Evolutionary conservation across 2,113 vertebrate species (phyloP).

Genomic region (Actenoides hombroni): DNA sequence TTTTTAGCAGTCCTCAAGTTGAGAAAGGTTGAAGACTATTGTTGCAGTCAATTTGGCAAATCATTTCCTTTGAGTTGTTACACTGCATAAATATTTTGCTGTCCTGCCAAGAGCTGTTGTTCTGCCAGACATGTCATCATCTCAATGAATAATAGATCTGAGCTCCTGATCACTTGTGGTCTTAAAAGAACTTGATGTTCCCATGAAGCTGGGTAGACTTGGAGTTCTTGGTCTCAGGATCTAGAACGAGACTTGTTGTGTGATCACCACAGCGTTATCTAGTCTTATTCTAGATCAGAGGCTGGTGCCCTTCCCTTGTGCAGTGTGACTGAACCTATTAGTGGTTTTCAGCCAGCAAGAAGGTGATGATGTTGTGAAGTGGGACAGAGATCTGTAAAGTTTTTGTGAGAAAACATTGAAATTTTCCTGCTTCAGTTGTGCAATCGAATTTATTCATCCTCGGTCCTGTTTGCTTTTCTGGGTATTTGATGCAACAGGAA

Average conservation of each 20-base stretch:
- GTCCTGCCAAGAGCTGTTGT: constrained; percentile 58
- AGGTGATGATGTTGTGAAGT: neutral
- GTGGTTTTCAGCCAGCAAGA: neutral
- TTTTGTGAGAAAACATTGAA: neutral
- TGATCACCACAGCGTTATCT: neutral
- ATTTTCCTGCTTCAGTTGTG: neutral
- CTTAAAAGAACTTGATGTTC: neutral
- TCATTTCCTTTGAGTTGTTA: constrained; percentile 36
- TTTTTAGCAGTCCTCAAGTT: constrained; percentile 36
- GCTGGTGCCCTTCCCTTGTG: neutral
- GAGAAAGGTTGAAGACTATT: constrained; percentile 34
- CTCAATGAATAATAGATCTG: constrained; percentile 49
- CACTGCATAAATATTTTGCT: constrained; percentile 46
- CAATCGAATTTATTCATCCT: neutral
- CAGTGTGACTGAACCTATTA: neutral
- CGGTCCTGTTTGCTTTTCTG: rapidly evolving
- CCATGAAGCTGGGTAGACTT: neutral
- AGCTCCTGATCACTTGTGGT: constrained; percentile 25
- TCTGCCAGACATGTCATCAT: constrained; percentile 57
- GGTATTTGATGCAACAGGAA: neutral
- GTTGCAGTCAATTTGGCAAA: constrained; percentile 46
- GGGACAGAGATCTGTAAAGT: neutral
- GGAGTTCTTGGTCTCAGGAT: neutral
- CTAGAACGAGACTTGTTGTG: neutral
- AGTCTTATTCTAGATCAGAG: neutral